These are phyloP conservation scores for Copidosoma aretas DNA, from an alignment of 2,888 invertebrate genomes.

Conservation along the genomic window DNA sequence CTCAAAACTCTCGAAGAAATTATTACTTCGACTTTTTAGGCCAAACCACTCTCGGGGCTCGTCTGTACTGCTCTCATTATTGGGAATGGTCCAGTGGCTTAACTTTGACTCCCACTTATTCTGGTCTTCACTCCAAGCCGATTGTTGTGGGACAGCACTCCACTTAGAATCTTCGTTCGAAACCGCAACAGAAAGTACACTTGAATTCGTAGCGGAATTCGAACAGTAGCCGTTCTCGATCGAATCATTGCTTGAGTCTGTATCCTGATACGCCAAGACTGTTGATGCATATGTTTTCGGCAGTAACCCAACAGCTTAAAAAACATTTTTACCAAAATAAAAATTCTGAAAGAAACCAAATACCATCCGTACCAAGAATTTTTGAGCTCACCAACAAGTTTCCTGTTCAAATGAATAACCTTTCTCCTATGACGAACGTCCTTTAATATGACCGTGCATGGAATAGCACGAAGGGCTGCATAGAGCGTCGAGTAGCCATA, in stretches of 20 bases:
- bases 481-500: constrained; percentile 65
- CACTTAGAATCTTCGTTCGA: constrained; percentile 20
- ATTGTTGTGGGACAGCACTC: constrained; percentile 37
- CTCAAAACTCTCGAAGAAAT: constrained; percentile 52
- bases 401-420: constrained; percentile 64
- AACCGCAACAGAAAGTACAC: constrained; percentile 9
- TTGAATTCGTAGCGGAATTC: neutral
- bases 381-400: constrained; percentile 60
- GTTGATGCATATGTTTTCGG: constrained; percentile 48
- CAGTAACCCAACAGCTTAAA: constrained; percentile 52
- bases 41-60: constrained; percentile 51
- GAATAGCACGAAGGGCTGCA: constrained; percentile 66
- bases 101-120: constrained; percentile 48
- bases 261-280: constrained; percentile 52
- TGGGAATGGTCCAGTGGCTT: constrained; percentile 39
- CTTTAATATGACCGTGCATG: constrained; percentile 65
- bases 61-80: constrained; percentile 15
- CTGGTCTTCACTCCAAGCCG: constrained; percentile 44
- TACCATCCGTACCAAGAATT: neutral
- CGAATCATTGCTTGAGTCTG: constrained; percentile 58
- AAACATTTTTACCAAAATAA: neutral
- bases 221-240: constrained; percentile 50
- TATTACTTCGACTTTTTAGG: constrained; percentile 48
- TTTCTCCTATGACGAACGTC: constrained; percentile 61
- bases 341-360: neutral